Evolutionary conservation across 1,140 invertebrate species (phyloP).

Genomic region (Scaptomyza montana): DNA sequence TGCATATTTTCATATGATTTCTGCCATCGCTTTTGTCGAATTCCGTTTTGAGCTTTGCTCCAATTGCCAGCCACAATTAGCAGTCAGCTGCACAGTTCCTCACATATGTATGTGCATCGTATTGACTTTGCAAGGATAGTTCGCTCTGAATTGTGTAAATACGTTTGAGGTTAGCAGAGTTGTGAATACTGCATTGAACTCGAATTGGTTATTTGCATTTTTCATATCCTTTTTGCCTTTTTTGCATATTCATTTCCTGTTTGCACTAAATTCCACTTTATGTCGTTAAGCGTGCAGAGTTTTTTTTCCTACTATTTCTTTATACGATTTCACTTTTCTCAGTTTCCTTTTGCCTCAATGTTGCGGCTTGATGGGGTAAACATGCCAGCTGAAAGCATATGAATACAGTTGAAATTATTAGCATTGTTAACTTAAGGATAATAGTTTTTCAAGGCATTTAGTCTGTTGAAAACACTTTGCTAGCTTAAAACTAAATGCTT

Average conservation of each 20-base stretch:
- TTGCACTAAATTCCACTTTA: conserved; percentile 55
- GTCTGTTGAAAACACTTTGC: background rate
- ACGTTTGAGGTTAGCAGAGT: conserved; percentile 54
- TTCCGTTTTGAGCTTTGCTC: conserved; percentile 37
- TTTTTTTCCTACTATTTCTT: background rate
- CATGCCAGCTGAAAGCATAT: conserved; percentile 9
- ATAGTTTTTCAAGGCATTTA: background rate
- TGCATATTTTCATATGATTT: conserved; percentile 69
- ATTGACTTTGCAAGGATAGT: conserved; percentile 12
- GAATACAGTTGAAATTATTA: background rate
- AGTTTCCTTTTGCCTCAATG: background rate
- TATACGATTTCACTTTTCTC: conserved; percentile 1
- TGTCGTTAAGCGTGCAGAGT: conserved; percentile 4
- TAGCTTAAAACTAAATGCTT: too few species aligned
- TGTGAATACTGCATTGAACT: conserved; percentile 62
- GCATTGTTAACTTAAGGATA: background rate
- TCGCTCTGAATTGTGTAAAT: conserved; percentile 47
- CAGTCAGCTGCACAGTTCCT: conserved; percentile 55
- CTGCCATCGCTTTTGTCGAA: conserved; percentile 20
- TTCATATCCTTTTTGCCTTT: conserved; percentile 72
- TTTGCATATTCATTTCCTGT: conserved; percentile 79
- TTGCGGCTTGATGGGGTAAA: background rate
- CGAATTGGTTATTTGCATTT: conserved; percentile 79
- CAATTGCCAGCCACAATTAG: conserved; percentile 68
- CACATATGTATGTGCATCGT: conserved; percentile 48